Base-by-base conservation (phyloP, 2,888 invertebrate species). In the Drosophila austrosaltans region DNA sequence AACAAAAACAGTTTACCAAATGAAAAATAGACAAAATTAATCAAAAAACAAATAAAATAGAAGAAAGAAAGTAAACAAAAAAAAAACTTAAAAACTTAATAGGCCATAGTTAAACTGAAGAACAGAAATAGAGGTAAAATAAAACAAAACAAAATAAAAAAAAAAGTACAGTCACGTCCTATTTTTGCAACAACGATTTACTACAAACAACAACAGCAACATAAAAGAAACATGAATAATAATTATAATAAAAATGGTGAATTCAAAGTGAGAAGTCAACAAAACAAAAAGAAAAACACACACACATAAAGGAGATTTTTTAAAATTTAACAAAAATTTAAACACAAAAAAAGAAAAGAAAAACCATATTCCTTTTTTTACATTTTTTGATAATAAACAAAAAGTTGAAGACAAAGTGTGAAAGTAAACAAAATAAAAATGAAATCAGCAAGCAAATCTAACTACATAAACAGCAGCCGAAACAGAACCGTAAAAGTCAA, bases 101-200 rank as follows among this genome's bases (percentile, higher is more conserved):
- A 89, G 77, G 71, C 79, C 75, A 75, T 72, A 78, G 77, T 64
- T 76, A 72, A 81, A 75, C 76, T 20, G 48, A 48, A 48, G 10
- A 75, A 65, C 76, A 72, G 7, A 36, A 36, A 36, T 36, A 36
- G 36, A 77, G 68, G 68, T 54, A 60, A 78, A 64, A 63, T 53
- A 8, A 70, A 71, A 71, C 42, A 57, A 71, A 60, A 61, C 39
- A 58, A 59, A 72, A 63, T 30, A 61, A 72, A 66, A 69, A 54
- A 63, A 71, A 79, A 78, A 89, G 82, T 87, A 87, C 83, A 90
- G 91, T 92, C 91, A 92, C 91, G 92, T 92, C 92, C 92, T 92
- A 92, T 91, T 92, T 92, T 92, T 92, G 92, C 92, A 92, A 92
- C 91, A 92, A 92, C 90, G 91, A 91, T 90, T 90, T 90, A 91